A percentile compares a stretch with the other conserved stretches of the same genome.
phyloP scores from a whole-genome alignment of 1,140 invertebrate species.

The Onthophagus taurus region DNA sequence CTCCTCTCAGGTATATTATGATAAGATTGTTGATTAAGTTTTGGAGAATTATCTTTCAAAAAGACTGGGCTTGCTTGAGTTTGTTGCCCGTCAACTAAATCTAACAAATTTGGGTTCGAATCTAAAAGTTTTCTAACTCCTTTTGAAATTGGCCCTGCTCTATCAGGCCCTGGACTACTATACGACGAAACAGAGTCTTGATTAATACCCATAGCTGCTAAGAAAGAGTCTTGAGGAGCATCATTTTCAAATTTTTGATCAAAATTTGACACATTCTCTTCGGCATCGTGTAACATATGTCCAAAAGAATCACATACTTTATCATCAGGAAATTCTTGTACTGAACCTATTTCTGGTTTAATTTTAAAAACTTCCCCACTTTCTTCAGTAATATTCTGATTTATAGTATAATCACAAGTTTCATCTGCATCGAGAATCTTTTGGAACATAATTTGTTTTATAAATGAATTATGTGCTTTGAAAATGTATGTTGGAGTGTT shows the following conservation, averaged over 20 bases:
- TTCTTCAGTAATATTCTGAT: constrained; percentile 3
- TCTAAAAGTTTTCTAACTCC: background rate
- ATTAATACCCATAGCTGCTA: constrained; percentile 7
- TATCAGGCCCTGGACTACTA: background rate
- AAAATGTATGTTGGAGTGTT: constrained; percentile 24
- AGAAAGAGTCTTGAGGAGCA: constrained; percentile 8
- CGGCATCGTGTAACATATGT: constrained; percentile 5
- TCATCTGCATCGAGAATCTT: constrained; percentile 11
- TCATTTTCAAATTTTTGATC: background rate
- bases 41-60: background rate
- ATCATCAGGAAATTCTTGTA: background rate
- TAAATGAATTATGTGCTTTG: constrained; percentile 21
- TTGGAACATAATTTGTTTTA: constrained; percentile 27
- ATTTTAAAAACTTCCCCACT: constrained; percentile 1
- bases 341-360: background rate
- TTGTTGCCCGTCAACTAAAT: too few species aligned
- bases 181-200: background rate
- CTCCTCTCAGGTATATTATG: too few species aligned
- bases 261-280: background rate
- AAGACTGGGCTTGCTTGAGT: too few species aligned
- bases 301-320: constrained; percentile 8
- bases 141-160: background rate
- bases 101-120: background rate
- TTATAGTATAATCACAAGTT: constrained; percentile 8
- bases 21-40: too few species aligned